Evolutionary conservation across 1,140 invertebrate genomes (phyloP).

Genomic region (Pogonus chalceus): DNA sequence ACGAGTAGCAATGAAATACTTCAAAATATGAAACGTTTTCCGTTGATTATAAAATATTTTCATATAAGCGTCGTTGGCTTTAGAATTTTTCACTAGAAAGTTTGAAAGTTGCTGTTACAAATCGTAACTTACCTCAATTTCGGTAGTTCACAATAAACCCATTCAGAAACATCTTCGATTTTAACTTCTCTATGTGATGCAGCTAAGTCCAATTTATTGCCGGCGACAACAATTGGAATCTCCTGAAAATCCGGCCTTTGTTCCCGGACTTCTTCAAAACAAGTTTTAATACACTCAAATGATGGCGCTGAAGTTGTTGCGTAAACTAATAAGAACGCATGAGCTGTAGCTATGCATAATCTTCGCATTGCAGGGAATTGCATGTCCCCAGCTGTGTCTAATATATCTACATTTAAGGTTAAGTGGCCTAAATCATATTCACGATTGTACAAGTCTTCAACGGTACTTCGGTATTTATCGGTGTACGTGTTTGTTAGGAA

Average conservation of each 20-base stretch:
- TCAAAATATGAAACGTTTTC: too few relatives aligned
- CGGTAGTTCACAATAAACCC: conserved; percentile 66
- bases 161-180: conserved; percentile 69
- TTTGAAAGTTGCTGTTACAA: too few relatives aligned
- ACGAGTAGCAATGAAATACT: too few relatives aligned
- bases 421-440: conserved; percentile 70
- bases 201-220: conserved; percentile 71
- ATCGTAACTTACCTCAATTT: conserved; percentile 52
- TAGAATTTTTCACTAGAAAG: too few relatives aligned
- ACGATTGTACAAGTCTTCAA: conserved; percentile 80
- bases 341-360: conserved; percentile 78
- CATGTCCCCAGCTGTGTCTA: conserved; percentile 79
- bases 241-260: conserved; percentile 68
- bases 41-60: too few relatives aligned
- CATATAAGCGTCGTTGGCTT: too few relatives aligned
- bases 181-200: conserved; percentile 52
- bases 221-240: conserved; percentile 76
- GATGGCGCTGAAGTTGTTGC: conserved; percentile 65
- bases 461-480: conserved; percentile 76
- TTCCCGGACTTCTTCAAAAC: conserved; percentile 75
- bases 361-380: conserved; percentile 82
- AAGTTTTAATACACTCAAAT: conserved; percentile 67
- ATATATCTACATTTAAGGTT: conserved; percentile 73
- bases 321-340: conserved; percentile 84
- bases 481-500: conserved; percentile 78